Conservation (phyloP, 2,797 vertebrate genomes). For the Acipenser ruthenus region DNA sequence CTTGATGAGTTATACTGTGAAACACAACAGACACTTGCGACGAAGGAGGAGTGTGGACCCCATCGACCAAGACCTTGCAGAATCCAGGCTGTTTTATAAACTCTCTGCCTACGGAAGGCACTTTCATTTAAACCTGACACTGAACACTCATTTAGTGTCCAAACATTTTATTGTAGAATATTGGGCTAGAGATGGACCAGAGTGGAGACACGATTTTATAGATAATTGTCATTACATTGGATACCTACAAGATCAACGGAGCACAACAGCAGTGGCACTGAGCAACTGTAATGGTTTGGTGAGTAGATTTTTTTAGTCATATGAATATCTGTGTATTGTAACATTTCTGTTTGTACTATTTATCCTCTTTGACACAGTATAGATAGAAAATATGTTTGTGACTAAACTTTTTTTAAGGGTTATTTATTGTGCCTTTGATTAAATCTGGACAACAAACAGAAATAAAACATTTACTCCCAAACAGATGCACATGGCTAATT, state of each 20-base stretch:
- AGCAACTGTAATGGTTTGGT: slow-evolving; percentile 97
- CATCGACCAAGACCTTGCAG: slow-evolving; percentile 63
- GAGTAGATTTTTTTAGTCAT: slow-evolving; percentile 50
- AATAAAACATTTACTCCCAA: slow-evolving; percentile 1
- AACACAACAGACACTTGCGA: slow-evolving; percentile 79
- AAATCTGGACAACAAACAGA: background rate
- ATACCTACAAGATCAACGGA: slow-evolving; percentile 81
- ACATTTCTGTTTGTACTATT: no score
- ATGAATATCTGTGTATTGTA: no score
- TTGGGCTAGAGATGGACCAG: slow-evolving; percentile 84
- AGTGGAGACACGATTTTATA: slow-evolving; percentile 80
- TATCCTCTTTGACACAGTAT: no score
- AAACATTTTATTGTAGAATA: slow-evolving; percentile 95
- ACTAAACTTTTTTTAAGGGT: background rate
- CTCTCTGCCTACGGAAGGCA: slow-evolving; percentile 95
- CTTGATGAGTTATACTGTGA: slow-evolving; percentile 97
- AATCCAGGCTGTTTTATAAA: slow-evolving; percentile 87
- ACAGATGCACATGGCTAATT: slow-evolving; percentile 26
- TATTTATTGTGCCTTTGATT: no score
- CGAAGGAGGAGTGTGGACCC: slow-evolving; percentile 74
- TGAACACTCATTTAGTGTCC: slow-evolving; percentile 88
- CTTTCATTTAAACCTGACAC: slow-evolving; percentile 95
- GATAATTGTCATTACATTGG: slow-evolving; percentile 95
- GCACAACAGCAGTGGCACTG: slow-evolving; percentile 85
- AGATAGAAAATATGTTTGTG: no score